These are phyloP conservation scores for Acanthaster planci DNA, from an alignment of 35 echinoderm and acorn worm species.

Conservation along the genomic window DNA sequence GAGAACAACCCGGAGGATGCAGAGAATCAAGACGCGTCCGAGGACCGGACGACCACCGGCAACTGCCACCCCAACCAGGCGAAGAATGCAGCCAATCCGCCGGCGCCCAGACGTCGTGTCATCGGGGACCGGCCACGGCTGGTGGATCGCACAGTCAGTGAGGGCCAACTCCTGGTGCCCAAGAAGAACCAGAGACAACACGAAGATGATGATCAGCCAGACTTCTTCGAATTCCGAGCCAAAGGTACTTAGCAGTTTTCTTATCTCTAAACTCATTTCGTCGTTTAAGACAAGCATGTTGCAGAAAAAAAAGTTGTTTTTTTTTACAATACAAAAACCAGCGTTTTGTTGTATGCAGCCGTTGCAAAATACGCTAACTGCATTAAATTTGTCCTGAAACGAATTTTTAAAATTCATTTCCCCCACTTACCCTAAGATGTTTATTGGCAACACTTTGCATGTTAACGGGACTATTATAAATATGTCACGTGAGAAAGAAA, in stretches of 20 bases:
- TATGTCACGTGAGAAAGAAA: too few species aligned
- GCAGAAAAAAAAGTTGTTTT: too few species aligned
- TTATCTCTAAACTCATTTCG: not conserved
- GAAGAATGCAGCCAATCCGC: slow-evolving; percentile 18
- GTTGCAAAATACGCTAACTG: too few species aligned
- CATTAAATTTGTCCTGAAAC: too few species aligned
- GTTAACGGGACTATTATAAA: too few species aligned
- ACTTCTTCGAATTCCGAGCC: slow-evolving; percentile 78
- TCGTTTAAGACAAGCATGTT: too few species aligned
- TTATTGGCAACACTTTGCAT: too few species aligned
- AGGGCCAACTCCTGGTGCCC: slow-evolving; percentile 72
- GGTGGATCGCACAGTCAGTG: slow-evolving; percentile 83
- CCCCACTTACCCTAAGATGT: too few species aligned
- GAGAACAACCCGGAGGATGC: not conserved
- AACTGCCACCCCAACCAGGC: not conserved
- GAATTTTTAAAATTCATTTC: too few species aligned
- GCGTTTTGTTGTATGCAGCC: too few species aligned
- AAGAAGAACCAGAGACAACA: slow-evolving; percentile 1
- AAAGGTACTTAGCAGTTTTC: slow-evolving; percentile 47
- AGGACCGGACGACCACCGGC: slow-evolving; percentile 1
- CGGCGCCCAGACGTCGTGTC: slow-evolving; percentile 37
- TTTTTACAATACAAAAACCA: too few species aligned
- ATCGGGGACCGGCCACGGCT: slow-evolving; percentile 66
- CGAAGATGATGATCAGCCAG: slow-evolving; percentile 79
- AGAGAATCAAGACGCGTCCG: not conserved